Conservation (phyloP, 2,888 invertebrate species). For the Thymelicus sylvestris region DNA sequence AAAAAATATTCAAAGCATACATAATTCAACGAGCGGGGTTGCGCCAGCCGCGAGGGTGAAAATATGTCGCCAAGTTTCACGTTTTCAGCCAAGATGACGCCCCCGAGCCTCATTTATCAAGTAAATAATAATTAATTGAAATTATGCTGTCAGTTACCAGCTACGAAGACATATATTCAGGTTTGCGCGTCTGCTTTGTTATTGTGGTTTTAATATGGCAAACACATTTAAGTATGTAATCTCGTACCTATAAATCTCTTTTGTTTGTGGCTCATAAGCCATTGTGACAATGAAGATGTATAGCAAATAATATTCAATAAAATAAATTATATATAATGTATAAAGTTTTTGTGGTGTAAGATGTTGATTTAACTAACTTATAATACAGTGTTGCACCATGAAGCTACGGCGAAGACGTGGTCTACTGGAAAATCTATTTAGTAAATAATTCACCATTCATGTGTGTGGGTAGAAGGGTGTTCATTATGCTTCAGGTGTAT, state of each 20-base stretch:
- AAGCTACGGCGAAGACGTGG: too few relatives aligned
- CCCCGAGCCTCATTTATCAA: slow-evolving; percentile 72
- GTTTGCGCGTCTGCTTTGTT: slow-evolving; percentile 14
- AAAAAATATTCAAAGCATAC: slow-evolving; percentile 69
- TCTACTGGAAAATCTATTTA: too few relatives aligned
- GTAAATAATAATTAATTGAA: slow-evolving; percentile 76
- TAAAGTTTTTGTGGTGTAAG: too few relatives aligned
- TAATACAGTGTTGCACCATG: too few relatives aligned
- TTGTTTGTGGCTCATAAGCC: too few relatives aligned
- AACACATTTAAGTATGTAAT: slow-evolving; percentile 1
- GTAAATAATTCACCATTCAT: too few relatives aligned
- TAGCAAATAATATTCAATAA: too few relatives aligned
- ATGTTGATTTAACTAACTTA: too few relatives aligned
- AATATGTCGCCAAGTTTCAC: slow-evolving; percentile 69
- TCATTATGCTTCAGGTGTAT: too few relatives aligned
- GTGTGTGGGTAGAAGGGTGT: too few relatives aligned
- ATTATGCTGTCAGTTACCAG: slow-evolving; percentile 64
- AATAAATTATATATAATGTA: too few relatives aligned
- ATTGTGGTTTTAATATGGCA: slow-evolving; percentile 10
- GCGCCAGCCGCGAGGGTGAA: slow-evolving; percentile 56
- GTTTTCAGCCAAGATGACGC: slow-evolving; percentile 67
- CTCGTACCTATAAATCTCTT: background rate
- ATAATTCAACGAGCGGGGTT: slow-evolving; percentile 69
- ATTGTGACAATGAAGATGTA: too few relatives aligned
- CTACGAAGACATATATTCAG: slow-evolving; percentile 45